A percentile compares a stretch with the other conserved stretches of the same genome.
phyloP scores from a whole-genome alignment of 2,888 invertebrate species.

The Selenia dentaria region DNA sequence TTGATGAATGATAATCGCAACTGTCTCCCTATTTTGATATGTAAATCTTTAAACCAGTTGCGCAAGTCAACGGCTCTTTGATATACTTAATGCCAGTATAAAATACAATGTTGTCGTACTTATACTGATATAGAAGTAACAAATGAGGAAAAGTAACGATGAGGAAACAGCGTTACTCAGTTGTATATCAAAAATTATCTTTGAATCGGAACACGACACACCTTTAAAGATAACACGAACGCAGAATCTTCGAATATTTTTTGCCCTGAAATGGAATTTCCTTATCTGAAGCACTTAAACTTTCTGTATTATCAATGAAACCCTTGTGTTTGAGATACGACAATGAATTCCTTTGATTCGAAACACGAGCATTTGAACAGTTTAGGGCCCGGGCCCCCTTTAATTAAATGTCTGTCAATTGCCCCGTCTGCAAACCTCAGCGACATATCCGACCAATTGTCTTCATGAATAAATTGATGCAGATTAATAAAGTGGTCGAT shows the following conservation, averaged over 20 bases:
- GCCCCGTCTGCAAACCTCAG: slow-evolving; percentile 23
- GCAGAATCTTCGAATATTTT: slow-evolving; percentile 28
- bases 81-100: slow-evolving; percentile 18
- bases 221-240: slow-evolving; percentile 27
- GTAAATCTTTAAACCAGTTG: slow-evolving; percentile 37
- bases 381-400: slow-evolving; percentile 7
- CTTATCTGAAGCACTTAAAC: slow-evolving; percentile 35
- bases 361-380: slow-evolving; percentile 14
- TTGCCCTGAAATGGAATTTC: slow-evolving; percentile 19
- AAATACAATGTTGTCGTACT: slow-evolving; percentile 21
- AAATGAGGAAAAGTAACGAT: slow-evolving; percentile 24
- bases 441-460: slow-evolving; percentile 59
- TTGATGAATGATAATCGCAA: slow-evolving; percentile 46
- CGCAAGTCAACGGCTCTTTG: slow-evolving; percentile 31
- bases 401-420: slow-evolving; percentile 5
- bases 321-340: slow-evolving; percentile 24
- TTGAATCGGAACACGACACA: slow-evolving; percentile 26
- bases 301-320: slow-evolving; percentile 34
- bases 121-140: slow-evolving; percentile 16
- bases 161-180: slow-evolving; percentile 14
- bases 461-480: slow-evolving; percentile 76
- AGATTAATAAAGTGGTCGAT: slow-evolving; percentile 77
- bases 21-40: slow-evolving; percentile 40
- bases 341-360: slow-evolving; percentile 30
- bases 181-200: slow-evolving; percentile 20